Evolutionary conservation across 2,888 invertebrate genomes (phyloP), one percentile per base, ranked within the genome.

Genomic region (Piscicola geometra): DNA sequence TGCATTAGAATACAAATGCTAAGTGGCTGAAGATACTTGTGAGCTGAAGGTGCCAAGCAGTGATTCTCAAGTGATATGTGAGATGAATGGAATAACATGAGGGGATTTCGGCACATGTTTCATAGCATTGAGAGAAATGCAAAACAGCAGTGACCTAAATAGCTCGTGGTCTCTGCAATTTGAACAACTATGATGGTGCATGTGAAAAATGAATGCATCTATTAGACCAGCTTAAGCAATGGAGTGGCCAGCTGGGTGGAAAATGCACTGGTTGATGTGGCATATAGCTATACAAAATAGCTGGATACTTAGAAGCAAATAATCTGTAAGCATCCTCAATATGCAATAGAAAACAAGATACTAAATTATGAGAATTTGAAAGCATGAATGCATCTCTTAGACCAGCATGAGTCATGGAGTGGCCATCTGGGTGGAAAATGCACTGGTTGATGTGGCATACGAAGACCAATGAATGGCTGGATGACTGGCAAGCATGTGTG

Each of bases 201-300:
- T n/a, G n/a, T n/a, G n/a, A n/a, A 12, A 30, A 71, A 50, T 71
- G 71, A 36, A 25, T 52, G 71, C 33, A 52, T 32, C 71, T 50
- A 28, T 52, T 71, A 71, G 71, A 71, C 71, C 71, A 71, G n/a
- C 50, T 30, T 36, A 33, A 52, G 25, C 9, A 35, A 33, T 30
- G 15, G 52, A 15, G n/a, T 1, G 28, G 9, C 50, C 71, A 21
- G 2, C 41, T 71, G 71, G 71, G 71, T 71, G 71, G 71, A 71
- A 52, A 32, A 52, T 67, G 35, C 68, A 30, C 68, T 25, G 21
- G 41, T 25, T 56, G 5, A 5, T 56, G 60, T 56, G 21, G 60
- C 60, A 56, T 56, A 41, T 5, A 41, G 15, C 41, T 41, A 9
- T 41, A n/a, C n/a, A n/a, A n/a, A n/a, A n/a, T n/a, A n/a, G 50